Conservation (phyloP, 30 jellyfish, hydroid and myxozoan species). For the Sanderia malayensis region DNA sequence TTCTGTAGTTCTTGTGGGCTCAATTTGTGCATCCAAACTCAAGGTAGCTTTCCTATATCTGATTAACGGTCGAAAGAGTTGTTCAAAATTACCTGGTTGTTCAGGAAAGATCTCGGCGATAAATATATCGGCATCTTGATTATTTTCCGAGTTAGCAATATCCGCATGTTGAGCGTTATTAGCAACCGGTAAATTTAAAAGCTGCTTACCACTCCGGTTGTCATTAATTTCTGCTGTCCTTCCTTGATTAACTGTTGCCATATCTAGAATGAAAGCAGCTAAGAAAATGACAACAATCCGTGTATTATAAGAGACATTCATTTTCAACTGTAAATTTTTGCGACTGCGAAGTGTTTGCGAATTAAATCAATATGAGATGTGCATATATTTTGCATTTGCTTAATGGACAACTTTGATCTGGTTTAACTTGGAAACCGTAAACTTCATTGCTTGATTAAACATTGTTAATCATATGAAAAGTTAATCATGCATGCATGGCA, state of each 20-base stretch:
- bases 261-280: background rate
- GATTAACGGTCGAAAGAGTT: conserved; percentile 48
- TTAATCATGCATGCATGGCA: background rate
- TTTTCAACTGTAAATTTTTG: background rate
- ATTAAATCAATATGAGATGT: background rate
- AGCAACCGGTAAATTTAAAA: no score
- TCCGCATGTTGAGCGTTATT: conserved; percentile 1
- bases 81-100: conserved; percentile 33
- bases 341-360: background rate
- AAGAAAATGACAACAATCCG: background rate
- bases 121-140: conserved; percentile 48
- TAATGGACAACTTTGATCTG: background rate
- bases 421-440: background rate
- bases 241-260: background rate
- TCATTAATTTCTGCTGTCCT: no score
- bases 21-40: conserved; percentile 60
- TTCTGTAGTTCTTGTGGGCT: conserved; percentile 22
- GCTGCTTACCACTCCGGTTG: background rate
- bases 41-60: conserved; percentile 46
- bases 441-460: background rate
- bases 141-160: conserved; percentile 2
- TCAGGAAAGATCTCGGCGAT: conserved; percentile 59
- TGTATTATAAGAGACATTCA: background rate
- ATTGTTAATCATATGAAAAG: background rate
- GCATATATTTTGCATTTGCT: background rate